Evolutionary conservation across 2,113 vertebrate genomes (phyloP).

Genomic region (Erinaceus europaeus): DNA sequence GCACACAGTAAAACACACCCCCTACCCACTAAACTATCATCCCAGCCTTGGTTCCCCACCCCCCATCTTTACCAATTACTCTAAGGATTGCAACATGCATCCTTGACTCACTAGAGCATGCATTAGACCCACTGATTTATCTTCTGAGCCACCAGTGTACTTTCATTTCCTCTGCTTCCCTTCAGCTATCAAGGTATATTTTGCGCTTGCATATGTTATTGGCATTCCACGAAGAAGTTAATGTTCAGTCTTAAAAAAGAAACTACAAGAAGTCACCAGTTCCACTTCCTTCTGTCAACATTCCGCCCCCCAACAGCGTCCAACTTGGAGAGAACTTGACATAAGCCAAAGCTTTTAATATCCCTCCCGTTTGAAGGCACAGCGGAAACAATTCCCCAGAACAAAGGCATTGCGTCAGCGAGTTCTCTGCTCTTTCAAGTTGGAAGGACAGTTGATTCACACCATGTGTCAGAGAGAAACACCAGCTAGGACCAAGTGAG

Average conservation of each 20-base stretch:
- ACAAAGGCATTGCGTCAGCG: constrained; percentile 80
- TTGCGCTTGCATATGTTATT: no score
- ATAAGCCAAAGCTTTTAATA: constrained; percentile 65
- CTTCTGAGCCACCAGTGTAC: no score
- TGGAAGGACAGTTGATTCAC: constrained; percentile 83
- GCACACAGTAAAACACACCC: no score
- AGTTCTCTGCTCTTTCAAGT: constrained; percentile 76
- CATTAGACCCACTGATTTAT: no score
- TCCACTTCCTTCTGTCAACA: constrained; percentile 52
- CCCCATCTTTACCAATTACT: constrained; percentile 16
- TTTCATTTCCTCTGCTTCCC: no score
- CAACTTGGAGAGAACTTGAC: constrained; percentile 64
- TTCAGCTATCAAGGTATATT: no score
- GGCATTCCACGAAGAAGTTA: no score
- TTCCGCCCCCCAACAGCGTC: constrained; percentile 54
- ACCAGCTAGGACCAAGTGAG: constrained; percentile 67
- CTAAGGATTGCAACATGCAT: background rate
- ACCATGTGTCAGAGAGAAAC: constrained; percentile 82
- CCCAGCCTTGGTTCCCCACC: no score
- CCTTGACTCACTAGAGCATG: background rate
- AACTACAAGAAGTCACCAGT: constrained; percentile 50
- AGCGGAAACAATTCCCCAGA: constrained; percentile 81
- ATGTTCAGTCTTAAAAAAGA: no score
- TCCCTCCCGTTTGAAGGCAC: constrained; percentile 70
- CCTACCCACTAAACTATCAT: no score